Evolutionary conservation across 2,888 invertebrate genomes (phyloP), one percentile per base, ranked within the genome.

Genomic region (Steinernema hermaphroditum): DNA sequence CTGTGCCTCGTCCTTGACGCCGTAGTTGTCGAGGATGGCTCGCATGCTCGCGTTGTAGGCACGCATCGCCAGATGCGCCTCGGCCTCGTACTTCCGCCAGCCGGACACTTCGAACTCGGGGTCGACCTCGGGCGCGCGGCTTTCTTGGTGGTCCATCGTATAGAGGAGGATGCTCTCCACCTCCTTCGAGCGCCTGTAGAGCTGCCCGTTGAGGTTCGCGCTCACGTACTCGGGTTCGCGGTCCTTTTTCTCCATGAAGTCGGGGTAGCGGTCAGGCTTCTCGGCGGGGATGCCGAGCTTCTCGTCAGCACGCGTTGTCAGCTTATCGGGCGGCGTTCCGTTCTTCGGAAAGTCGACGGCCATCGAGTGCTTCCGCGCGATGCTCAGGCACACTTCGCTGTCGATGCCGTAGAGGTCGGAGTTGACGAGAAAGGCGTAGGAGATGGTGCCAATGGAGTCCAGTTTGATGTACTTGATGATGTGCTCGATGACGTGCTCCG

Each of bases 301-400:
- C 24, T 50, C 57, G 16, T 71, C 70, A 77, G 80, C 78, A 14
- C 69, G 71, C 14, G 70, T 78, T 19, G 73, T 73, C 24, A 82
- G 72, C 9, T 69, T 44, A 2, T 43, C 34, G 16, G 79, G 77
- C 4, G 79, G 73, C 32, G 76, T 78, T 0, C 87, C 87, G 12
- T 85, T 86, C 78, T 87, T 87, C 12, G 86, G 84, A 74, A 85
- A 85, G 72, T 85, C 88, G 24, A 88, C 78, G 4, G 86, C 85
- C 69, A 81, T 76, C 62, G 81, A 82, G 73, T 82, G 81, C 77
- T 86, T 86, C 49, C 76, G 75, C 12, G 86, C 86, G 68, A 86
- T 74, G 43, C 76, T 70, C 74, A 75, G 71, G 69, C 83, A 84
- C 0, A 82, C 81, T 62, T 72, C 69, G 19, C 79, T 76, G 29